Conservation (phyloP, 2,797 vertebrate genomes). For the Taeniopygia guttata region DNA sequence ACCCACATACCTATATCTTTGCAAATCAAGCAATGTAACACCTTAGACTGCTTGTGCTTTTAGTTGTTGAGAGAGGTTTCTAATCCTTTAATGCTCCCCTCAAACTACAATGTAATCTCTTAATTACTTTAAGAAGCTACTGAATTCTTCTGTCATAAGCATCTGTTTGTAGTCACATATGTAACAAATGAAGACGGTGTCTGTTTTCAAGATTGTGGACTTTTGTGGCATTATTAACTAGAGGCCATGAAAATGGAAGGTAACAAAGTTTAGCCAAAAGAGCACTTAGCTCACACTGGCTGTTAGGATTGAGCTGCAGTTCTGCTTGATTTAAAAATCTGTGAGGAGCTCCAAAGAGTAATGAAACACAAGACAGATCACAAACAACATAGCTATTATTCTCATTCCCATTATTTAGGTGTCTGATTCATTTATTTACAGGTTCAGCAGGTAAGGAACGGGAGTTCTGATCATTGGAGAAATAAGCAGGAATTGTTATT, state of each 20-base stretch:
- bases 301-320: neutral
- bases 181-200: neutral
- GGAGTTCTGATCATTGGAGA: neutral
- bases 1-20: neutral
- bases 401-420: neutral
- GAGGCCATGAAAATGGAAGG: neutral
- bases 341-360: neutral
- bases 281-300: neutral
- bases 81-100: conserved; percentile 35
- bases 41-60: neutral
- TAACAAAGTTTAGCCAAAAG: neutral
- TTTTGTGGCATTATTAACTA: neutral
- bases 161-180: conserved; percentile 11
- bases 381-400: neutral
- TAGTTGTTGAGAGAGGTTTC: conserved; percentile 2
- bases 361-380: neutral
- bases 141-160: conserved; percentile 21
- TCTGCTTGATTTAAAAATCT: neutral
- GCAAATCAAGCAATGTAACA: neutral
- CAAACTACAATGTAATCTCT: conserved; percentile 35
- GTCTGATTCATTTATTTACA: conserved; percentile 59
- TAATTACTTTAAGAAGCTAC: conserved; percentile 38
- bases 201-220: neutral
- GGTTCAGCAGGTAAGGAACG: neutral
- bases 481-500: neutral